Evolutionary conservation across 2,888 invertebrate species (phyloP), one percentile per base, ranked within the genome.

Genomic region (Cephus nigrinus): DNA sequence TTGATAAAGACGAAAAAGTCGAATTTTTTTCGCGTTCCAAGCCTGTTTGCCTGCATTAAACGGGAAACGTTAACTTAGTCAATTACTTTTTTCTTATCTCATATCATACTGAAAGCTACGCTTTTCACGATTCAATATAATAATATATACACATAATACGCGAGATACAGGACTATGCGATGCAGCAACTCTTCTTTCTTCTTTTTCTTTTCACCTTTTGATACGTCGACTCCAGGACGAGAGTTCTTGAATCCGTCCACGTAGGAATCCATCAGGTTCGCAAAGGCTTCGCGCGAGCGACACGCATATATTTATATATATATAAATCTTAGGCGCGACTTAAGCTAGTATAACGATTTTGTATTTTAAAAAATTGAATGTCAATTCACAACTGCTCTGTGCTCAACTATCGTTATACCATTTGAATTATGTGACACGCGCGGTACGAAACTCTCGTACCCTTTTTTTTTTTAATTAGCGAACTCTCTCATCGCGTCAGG

Each of bases 41-140:
- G 55, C 0, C 9, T 23, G 2, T 55, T 55, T 23, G 55, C 23
- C 55, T 23, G 40, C 23, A 55, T 55, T 23, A 55, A 55, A 55
- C 23, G 55, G 55, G 55, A 55, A 55, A 55, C 23, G 5, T 23
- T 55, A 55, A 55, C 55, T 55, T 23, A 71, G 12, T 71, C 31
- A 35, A 35, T 74, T 23, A 35, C 30, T 34, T 11, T 32, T 74
- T 74, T 12, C 33, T 33, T 34, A 71, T 78, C 69, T 79, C 77
- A 76, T 79, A 75, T 77, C 75, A 80, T 78, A 81, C 78, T 75
- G 80, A 80, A 87, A 87, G 85, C 86, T 89, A 87, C 84, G 85
- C 81, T 82, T 82, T 83, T 84, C 85, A 88, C 85, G 84, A 85
- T 86, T 81, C 84, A 86, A 86, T 86, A 84, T 83, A 77, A 76